phyloP scores from a whole-genome alignment of 2,113 vertebrate genomes.

The Gopherus evgoodei region DNA sequence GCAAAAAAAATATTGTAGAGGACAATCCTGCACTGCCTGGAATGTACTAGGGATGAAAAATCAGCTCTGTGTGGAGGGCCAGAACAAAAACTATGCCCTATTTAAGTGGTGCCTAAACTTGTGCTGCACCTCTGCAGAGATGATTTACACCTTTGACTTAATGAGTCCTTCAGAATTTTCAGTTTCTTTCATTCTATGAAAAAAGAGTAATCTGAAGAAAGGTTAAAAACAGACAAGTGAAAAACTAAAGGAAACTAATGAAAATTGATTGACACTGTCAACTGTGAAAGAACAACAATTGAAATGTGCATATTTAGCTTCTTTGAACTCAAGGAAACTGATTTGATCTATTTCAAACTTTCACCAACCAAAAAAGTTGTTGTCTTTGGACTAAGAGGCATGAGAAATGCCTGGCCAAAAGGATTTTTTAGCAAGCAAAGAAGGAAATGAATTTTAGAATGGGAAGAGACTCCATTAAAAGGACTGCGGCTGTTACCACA shows the following conservation, averaged over 20 bases:
- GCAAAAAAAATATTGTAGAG: no score
- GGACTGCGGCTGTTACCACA: neutral
- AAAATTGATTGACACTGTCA: neutral
- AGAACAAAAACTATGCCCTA: neutral
- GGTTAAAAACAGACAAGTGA: neutral
- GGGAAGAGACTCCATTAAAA: neutral
- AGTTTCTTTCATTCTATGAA: neutral
- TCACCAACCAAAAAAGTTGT: neutral
- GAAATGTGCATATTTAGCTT: neutral
- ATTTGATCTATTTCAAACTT: neutral
- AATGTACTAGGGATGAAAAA: no score
- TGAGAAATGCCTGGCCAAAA: neutral
- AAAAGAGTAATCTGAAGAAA: neutral
- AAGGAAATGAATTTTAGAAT: neutral
- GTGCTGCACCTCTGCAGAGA: neutral
- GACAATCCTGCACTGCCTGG: no score
- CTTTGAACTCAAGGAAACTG: neutral
- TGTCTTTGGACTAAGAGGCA: neutral
- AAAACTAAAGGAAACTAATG: neutral
- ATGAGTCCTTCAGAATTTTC: neutral
- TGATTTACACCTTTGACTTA: neutral
- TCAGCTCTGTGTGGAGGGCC: no score
- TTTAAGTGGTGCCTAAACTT: neutral
- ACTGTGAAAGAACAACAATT: neutral
- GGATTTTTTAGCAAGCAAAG: rapidly evolving